phyloP scores from a whole-genome alignment of 2,888 invertebrate species.

The Falcaria lacertinaria region DNA sequence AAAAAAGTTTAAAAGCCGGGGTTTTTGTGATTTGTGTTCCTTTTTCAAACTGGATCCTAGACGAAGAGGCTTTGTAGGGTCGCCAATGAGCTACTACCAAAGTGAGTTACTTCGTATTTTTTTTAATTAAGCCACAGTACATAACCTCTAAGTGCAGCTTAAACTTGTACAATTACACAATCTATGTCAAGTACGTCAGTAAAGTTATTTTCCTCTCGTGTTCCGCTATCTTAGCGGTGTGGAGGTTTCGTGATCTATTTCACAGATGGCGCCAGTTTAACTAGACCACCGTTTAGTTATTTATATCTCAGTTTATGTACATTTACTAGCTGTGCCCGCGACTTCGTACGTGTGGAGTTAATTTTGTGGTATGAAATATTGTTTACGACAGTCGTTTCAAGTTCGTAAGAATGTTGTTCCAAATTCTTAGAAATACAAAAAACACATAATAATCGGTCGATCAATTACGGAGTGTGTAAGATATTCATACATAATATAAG shows the following conservation, averaged over 20 bases:
- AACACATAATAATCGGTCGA: too few relatives aligned
- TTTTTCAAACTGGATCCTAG: constrained; percentile 54
- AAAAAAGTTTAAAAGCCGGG: constrained; percentile 4
- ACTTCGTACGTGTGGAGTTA: too few relatives aligned
- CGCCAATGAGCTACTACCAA: constrained; percentile 30
- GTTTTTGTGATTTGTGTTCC: constrained; percentile 8
- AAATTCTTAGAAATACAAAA: too few relatives aligned
- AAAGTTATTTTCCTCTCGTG: constrained; percentile 19
- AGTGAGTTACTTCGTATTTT: constrained; percentile 28
- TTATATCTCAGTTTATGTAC: too few relatives aligned
- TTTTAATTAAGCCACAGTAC: constrained; percentile 6
- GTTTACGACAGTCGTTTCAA: too few relatives aligned
- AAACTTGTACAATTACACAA: constrained; percentile 5
- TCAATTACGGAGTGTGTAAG: too few relatives aligned
- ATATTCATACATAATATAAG: too few relatives aligned
- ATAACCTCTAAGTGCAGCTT: constrained; percentile 31
- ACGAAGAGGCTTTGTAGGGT: constrained; percentile 46
- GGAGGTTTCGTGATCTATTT: constrained; percentile 23
- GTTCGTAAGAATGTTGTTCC: too few relatives aligned
- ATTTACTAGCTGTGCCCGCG: too few relatives aligned
- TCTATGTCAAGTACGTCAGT: constrained; percentile 31
- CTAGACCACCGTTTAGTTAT: neutral
- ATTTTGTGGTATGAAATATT: too few relatives aligned
- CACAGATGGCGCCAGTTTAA: constrained; percentile 41
- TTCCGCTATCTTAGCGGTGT: constrained; percentile 17